Percentiles rank a stretch among this genome's conserved stretches.
Evolutionary conservation across 1,140 invertebrate genomes (phyloP).

Genomic region (Wiebesia pumilae): DNA sequence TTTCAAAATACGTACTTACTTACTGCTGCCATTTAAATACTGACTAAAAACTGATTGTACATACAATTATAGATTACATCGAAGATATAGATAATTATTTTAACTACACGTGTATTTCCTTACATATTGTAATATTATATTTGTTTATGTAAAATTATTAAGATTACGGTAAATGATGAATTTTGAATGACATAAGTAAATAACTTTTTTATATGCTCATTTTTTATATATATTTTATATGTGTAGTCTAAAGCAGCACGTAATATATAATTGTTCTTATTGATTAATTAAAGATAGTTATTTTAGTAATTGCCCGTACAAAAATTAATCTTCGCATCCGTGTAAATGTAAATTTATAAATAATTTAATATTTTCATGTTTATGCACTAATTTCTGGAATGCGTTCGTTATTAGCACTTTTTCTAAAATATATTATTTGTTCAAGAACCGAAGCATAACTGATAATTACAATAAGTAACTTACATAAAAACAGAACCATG

Average conservation of each 20-base stretch:
- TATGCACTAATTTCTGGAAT: background rate
- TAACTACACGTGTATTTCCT: too few relatives aligned
- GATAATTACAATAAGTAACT: background rate
- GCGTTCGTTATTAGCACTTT: background rate
- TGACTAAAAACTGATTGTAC: background rate
- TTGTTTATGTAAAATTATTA: background rate
- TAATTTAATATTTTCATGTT: background rate
- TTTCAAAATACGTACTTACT: background rate
- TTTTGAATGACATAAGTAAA: too few relatives aligned
- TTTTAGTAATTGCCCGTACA: background rate
- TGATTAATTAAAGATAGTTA: background rate
- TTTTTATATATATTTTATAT: too few relatives aligned
- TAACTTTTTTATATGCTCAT: too few relatives aligned
- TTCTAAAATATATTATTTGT: background rate
- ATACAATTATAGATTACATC: background rate
- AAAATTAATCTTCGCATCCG: background rate
- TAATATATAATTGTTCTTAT: background rate
- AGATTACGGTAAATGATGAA: too few relatives aligned
- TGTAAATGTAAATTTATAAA: constrained; percentile 11
- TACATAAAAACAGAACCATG: background rate
- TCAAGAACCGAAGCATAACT: background rate
- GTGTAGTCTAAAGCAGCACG: background rate
- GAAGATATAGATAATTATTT: background rate
- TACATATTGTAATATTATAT: background rate
- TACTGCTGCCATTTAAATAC: background rate